Conservation (phyloP, 2,113 vertebrate species). For the Leptocoma aspasia region DNA sequence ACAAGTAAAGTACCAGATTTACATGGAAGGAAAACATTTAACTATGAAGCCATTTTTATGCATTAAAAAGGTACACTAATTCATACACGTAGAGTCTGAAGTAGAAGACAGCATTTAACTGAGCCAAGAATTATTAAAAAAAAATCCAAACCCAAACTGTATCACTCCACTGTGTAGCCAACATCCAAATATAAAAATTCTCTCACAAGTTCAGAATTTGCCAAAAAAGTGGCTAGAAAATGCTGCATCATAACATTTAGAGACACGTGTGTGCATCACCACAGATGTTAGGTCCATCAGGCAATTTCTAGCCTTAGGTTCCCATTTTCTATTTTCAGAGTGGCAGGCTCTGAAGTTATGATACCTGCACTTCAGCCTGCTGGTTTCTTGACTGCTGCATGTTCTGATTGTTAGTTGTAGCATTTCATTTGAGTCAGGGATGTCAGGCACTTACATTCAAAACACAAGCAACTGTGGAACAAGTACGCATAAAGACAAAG, state of each 20-base stretch:
- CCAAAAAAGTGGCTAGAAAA: neutral
- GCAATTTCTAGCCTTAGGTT: neutral
- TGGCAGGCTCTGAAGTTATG: neutral
- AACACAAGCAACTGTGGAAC: neutral
- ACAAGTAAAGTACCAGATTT: neutral
- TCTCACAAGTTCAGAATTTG: neutral
- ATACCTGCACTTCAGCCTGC: neutral
- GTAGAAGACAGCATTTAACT: neutral
- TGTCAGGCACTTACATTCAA: neutral
- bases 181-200: neutral
- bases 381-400: neutral
- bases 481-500: neutral
- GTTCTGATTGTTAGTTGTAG: neutral
- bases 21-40: neutral
- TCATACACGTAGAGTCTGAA: neutral
- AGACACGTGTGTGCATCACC: neutral
- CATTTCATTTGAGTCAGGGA: neutral
- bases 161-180: neutral
- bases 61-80: neutral
- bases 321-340: neutral
- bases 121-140: neutral
- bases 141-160: neutral
- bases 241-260: neutral
- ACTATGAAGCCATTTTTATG: neutral
- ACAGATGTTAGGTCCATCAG: neutral